Evolutionary conservation across 2,888 invertebrate genomes (phyloP).

Genomic region (Zaprionus lineosus): DNA sequence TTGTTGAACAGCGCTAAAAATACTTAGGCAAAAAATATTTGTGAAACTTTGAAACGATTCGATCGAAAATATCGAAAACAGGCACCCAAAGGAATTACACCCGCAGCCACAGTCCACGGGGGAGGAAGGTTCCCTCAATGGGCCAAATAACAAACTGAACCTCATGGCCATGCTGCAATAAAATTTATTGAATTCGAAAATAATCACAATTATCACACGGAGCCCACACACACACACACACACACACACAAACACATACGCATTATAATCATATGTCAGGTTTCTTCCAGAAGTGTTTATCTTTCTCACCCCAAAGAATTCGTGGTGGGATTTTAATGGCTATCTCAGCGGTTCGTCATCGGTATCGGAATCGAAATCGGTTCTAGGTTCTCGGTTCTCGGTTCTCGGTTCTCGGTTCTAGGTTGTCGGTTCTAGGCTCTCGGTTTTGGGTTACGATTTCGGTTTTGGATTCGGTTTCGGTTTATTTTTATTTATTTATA

Average conservation of each 20-base stretch:
- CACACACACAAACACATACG: no score
- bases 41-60: constrained; percentile 32
- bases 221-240: not conserved
- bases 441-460: no score
- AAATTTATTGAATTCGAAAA: constrained; percentile 46
- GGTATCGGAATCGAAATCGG: no score
- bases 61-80: constrained; percentile 2
- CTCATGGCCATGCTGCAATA: constrained; percentile 9
- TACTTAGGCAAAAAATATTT: constrained; percentile 9
- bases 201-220: constrained; percentile 18
- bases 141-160: constrained; percentile 14
- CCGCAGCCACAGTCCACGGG: no score
- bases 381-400: no score
- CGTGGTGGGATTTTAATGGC: constrained; percentile 53
- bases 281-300: constrained; percentile 28
- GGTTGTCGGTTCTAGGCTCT: no score
- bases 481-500: no score
- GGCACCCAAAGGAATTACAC: no score
- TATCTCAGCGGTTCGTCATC: no score
- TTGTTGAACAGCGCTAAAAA: constrained; percentile 15
- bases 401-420: no score
- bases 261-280: no score
- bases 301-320: constrained; percentile 39
- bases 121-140: constrained; percentile 38
- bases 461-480: no score